phyloP scores from a whole-genome alignment of 1,140 invertebrate species.

The Andricus grossulariae region DNA sequence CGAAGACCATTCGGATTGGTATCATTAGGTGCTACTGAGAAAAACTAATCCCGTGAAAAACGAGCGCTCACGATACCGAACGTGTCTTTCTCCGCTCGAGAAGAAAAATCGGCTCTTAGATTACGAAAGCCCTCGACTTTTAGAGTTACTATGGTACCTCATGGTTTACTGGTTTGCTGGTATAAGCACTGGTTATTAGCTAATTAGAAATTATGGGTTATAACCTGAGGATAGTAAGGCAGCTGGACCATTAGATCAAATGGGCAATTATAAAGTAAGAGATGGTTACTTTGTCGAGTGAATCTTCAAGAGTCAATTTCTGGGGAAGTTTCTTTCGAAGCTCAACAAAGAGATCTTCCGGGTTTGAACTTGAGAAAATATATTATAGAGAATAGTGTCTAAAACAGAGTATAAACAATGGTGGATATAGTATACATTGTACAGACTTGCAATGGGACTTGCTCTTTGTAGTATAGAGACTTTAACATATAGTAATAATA shows the following conservation, averaged over 20 bases:
- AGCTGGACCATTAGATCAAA: constrained; percentile 24
- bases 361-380: background rate
- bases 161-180: constrained; percentile 21
- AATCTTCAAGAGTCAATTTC: constrained; percentile 22
- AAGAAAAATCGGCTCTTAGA: background rate
- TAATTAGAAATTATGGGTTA: constrained; percentile 31
- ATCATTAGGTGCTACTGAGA: constrained; percentile 26
- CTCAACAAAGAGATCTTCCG: background rate
- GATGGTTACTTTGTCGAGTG: constrained; percentile 8
- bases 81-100: constrained; percentile 14
- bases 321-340: background rate
- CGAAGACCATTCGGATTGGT: constrained; percentile 7
- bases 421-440: no score
- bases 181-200: constrained; percentile 28
- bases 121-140: constrained; percentile 12
- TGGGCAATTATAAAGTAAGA: constrained; percentile 22
- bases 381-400: background rate
- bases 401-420: background rate
- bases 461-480: background rate
- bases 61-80: background rate
- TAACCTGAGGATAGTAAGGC: constrained; percentile 8
- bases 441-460: no score
- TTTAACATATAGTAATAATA: background rate
- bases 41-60: constrained; percentile 1
- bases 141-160: constrained; percentile 7